Base-by-base conservation (phyloP, 2,113 vertebrate genomes). In the Rattus rattus region DNA sequence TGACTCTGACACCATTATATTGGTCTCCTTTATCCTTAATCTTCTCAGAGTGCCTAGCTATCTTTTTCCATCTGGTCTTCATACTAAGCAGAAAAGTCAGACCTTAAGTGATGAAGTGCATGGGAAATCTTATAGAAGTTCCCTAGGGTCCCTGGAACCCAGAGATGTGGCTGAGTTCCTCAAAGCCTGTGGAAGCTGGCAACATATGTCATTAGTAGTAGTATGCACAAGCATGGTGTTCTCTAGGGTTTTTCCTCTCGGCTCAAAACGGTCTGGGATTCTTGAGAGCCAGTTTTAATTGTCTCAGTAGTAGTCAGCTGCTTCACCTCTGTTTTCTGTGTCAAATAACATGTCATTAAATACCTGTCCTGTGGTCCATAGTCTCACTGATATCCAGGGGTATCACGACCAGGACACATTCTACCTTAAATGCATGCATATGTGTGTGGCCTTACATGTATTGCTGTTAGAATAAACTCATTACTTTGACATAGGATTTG, bases 11-110 rank as follows among this genome's bases (percentile, higher is more conserved):
- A 94, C 89, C 96, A 94, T 97, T 96, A 87, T 81, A 77, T 92
- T 91, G 76, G 39, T 96, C 20, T 92, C 80, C 54, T 79, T 96
- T 97, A 96, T 91, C 77, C 67, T 94, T 96, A 93, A 93, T 91
- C 91, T 89, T 97, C 67, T 96, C 81, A 94, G 94, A 89, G 91
- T 90, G 93, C 90, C 77, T 96, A 84, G 61, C 95, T 98, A 97
- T 96, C 93, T 97, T 96, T 97, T 96, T 92, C 93, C 94, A 95
- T 96, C 92, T 56, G 88, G 89, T 96, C 96, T 69, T 92, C 83
- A 95, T 97, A 90, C 7, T 59, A 16, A 70, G n/a, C 61, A 92
- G 59, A 87, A 97, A 91, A 92, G 76, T 92, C 52, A 79, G 65
- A 67, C 52, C 69, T 36, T 86, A 75, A 95, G 70, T 94, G 72